Evolutionary conservation across 2,797 vertebrate species (phyloP).

Genomic region (Sphaeramia orbicularis): DNA sequence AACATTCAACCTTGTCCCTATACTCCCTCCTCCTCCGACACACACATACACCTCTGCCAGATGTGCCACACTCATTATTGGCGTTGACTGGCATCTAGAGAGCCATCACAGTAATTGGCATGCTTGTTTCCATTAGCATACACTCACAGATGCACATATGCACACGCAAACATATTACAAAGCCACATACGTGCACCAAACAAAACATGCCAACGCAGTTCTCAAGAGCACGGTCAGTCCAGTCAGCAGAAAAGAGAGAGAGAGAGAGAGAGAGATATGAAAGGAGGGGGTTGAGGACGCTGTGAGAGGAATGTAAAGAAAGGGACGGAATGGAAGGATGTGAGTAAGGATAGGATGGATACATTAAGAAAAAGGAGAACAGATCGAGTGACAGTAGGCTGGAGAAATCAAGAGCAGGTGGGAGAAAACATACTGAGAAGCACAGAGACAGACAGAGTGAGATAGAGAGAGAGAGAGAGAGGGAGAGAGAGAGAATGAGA

Average conservation of each 20-base stretch:
- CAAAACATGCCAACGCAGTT: conserved; percentile 37
- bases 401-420: conserved; percentile 45
- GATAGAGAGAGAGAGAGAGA: conserved; percentile 22
- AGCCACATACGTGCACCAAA: conserved; percentile 16
- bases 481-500: conserved; percentile 19
- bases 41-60: conserved; percentile 75
- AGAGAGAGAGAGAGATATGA: conserved; percentile 18
- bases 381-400: conserved; percentile 15
- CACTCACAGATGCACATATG: conserved; percentile 77
- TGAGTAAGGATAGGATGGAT: conserved; percentile 2
- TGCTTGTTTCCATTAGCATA: conserved; percentile 92
- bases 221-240: conserved; percentile 44
- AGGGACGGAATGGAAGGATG: neutral
- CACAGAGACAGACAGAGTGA: conserved; percentile 34
- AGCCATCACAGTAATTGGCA: conserved; percentile 91
- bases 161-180: conserved; percentile 70
- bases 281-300: conserved; percentile 9
- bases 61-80: conserved; percentile 91
- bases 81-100: conserved; percentile 88
- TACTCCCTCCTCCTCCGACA: too few relatives aligned
- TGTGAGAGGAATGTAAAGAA: conserved; percentile 7
- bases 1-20: neutral
- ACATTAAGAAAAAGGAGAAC: conserved; percentile 30
- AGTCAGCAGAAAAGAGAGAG: conserved; percentile 59
- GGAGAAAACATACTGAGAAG: conserved; percentile 48